Percentiles rank a stretch among this genome's conserved stretches.
Conservation (phyloP, 2,888 invertebrate species). For the Epinotia brunnichana region DNA sequence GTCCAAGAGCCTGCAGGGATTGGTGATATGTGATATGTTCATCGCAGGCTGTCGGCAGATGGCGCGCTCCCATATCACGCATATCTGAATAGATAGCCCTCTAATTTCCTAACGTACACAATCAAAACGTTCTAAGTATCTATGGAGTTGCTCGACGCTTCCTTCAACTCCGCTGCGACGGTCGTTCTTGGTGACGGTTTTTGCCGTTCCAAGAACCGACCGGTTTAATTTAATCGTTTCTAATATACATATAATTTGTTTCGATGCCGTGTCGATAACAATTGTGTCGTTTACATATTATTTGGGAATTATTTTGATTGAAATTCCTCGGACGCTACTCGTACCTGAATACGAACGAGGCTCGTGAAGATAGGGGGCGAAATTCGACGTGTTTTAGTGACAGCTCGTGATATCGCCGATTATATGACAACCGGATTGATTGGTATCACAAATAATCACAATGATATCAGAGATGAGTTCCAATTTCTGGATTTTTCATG, state of each 20-base stretch:
- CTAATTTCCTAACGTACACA: constrained; percentile 60
- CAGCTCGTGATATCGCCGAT: not conserved
- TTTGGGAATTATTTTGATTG: constrained; percentile 36
- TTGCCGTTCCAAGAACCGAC: constrained; percentile 52
- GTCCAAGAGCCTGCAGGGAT: constrained; percentile 4
- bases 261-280: constrained; percentile 40
- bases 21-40: constrained; percentile 58
- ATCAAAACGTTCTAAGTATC: not conserved
- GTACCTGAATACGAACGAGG: constrained; percentile 9
- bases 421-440: not conserved
- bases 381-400: not conserved
- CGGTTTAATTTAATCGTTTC: constrained; percentile 35
- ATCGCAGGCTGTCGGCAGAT: constrained; percentile 61
- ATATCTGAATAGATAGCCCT: constrained; percentile 72
- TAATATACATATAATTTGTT: constrained; percentile 44
- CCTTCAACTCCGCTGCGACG: not conserved
- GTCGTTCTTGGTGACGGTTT: not conserved
- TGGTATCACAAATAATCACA: no score
- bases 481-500: no score
- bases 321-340: constrained; percentile 27
- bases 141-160: not conserved
- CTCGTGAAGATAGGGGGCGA: not conserved
- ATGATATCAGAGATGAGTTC: no score
- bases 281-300: constrained; percentile 41
- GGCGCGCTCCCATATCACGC: constrained; percentile 63